phyloP scores from a whole-genome alignment of 2,888 invertebrate species.

The Dolichomitus sp. region DNA sequence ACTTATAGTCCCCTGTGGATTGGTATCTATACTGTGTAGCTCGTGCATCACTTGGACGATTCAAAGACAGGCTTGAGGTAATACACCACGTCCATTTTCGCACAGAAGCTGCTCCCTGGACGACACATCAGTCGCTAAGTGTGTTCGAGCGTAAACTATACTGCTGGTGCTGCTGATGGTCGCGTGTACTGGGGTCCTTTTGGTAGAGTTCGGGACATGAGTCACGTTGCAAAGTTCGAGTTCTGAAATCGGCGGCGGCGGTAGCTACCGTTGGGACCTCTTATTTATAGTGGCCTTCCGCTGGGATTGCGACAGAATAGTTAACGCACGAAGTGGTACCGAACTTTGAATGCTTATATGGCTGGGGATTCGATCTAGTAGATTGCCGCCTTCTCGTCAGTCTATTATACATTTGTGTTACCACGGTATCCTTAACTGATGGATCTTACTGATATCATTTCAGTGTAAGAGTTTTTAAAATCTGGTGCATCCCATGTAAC shows the following conservation, averaged over 20 bases:
- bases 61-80: constrained; percentile 37
- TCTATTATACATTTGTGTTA: constrained; percentile 26
- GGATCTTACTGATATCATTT: background rate
- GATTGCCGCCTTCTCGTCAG: constrained; percentile 10
- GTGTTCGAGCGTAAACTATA: constrained; percentile 53
- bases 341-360: constrained; percentile 71
- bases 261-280: constrained; percentile 57
- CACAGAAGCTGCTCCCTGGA: constrained; percentile 37
- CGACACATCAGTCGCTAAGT: constrained; percentile 49
- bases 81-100: constrained; percentile 37
- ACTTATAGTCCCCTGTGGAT: constrained; percentile 19
- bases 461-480: background rate
- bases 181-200: constrained; percentile 1
- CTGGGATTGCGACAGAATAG: constrained; percentile 61
- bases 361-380: constrained; percentile 43
- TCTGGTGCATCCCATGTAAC: background rate
- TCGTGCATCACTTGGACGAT: constrained; percentile 2
- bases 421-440: background rate
- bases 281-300: constrained; percentile 69
- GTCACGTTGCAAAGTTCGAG: constrained; percentile 48
- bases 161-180: constrained; percentile 3
- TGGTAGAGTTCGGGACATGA: constrained; percentile 15
- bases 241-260: constrained; percentile 36
- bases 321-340: constrained; percentile 69
- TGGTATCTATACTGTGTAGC: constrained; percentile 5